Conservation (phyloP, 1,140 invertebrate species). For the Bradynema listronoti region DNA sequence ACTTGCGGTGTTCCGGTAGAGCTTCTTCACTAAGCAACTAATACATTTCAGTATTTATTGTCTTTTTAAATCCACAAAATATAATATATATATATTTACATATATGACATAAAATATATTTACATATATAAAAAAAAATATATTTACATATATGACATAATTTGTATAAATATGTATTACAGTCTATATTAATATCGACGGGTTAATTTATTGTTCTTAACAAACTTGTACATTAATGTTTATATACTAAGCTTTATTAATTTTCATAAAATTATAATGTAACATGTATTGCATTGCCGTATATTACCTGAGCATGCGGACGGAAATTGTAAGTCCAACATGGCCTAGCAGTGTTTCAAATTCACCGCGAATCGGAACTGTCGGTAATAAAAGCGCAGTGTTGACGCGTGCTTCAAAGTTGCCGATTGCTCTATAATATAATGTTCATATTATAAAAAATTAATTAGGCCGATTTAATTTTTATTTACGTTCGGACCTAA, state of each 20-base stretch:
- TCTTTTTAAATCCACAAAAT: too few relatives aligned
- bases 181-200: too few relatives aligned
- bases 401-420: conserved; percentile 54
- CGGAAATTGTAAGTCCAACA: conserved; percentile 51
- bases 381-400: conserved; percentile 48
- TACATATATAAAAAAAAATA: too few relatives aligned
- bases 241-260: neutral
- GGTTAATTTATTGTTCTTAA: too few relatives aligned
- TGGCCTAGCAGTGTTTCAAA: conserved; percentile 56
- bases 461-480: neutral
- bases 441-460: conserved; percentile 10
- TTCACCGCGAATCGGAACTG: conserved; percentile 53
- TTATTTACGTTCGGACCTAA: conserved; percentile 28
- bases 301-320: conserved; percentile 49
- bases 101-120: too few relatives aligned
- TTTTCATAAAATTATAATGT: neutral
- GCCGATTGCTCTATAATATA: conserved; percentile 42
- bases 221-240: too few relatives aligned
- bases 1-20: conserved; percentile 50
- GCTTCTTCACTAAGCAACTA: conserved; percentile 54
- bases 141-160: too few relatives aligned
- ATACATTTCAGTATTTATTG: too few relatives aligned
- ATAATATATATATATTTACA: too few relatives aligned
- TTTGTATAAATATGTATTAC: too few relatives aligned
- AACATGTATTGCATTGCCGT: too few relatives aligned